Base-by-base conservation (phyloP, 2,113 vertebrate genomes). In the Tinamus guttatus region DNA sequence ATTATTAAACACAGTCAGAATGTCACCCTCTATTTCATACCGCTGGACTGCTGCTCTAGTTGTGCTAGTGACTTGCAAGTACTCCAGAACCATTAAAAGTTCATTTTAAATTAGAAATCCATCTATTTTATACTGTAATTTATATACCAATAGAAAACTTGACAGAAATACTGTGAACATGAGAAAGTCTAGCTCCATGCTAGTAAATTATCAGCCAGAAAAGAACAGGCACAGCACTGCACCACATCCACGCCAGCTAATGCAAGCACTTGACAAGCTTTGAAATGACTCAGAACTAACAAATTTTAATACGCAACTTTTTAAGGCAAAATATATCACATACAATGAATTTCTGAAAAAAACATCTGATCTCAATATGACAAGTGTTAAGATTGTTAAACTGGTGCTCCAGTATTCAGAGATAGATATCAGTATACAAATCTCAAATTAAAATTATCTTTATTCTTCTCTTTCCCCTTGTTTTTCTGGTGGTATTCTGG, bases 241-340 rank as follows among this genome's bases (percentile, higher is more conserved):
- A 93, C 59, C 78, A 89, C 70, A 85, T 73, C 67, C 81, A 94
- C 59, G 49, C 79, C 85, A 3, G 6, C 87, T 93, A 93, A 94
- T 87, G 78, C 89, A 96, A 96, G 94, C 93, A 11, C 78, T n/a
- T 67, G 70, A 34, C 78, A 85, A 52, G n/a, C 15, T 81, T 63
- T 68, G 47, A 58, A 73, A 69, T 9, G n/a, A 22, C 58, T 28
- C 69, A 11, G 0, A 52, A 52, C 69, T 34, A 49, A 51, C 1
- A 24, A n/a, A 14, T 49, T 49, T 49, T 49, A 49, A 49, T 49
- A 24, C 19, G 45, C 32, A 65, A 78, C 21, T 52, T 68, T 89
- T 45, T 38, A 80, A 84, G 54, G 54, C 18, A 75, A 88, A 84
- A 22, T 7, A 58, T 52, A 62, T 65, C 13, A n/a, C 41, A 30